Base-by-base conservation (phyloP, 2,797 vertebrate species). In the Anguilla marmorata region DNA sequence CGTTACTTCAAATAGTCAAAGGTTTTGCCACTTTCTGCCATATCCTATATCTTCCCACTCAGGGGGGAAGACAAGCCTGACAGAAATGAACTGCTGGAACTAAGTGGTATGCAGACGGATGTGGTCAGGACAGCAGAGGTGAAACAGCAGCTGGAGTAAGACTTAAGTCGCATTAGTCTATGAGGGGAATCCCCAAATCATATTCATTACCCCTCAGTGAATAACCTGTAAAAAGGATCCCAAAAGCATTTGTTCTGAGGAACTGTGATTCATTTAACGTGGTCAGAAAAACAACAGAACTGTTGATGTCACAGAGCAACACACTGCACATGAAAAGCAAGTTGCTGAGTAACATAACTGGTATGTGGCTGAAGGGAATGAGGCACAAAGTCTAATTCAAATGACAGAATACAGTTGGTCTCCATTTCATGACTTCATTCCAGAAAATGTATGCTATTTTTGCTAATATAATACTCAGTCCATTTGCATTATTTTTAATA, bases 21-120 rank as follows among this genome's bases (percentile, higher is more conserved):
- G 33, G 63, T 27, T 27, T 48, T 24, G 56, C 52, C 85, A 69
- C 66, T 86, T 60, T 21, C 48, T 84, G 60, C 56, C 60, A 41
- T 69, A 56, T 84, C 87, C 60, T 74, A 45, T 66, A 37, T 41
- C 63, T 41, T 76, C 52, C 87, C 83, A 85, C 33, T 74, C 24
- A 85, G 7, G 41, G 66, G 45, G 86, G 50, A 27, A 72, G 72
- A 66, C 48, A 58, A n/a, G 83, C 48, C 52, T 56, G 52, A 58
- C 83, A 84, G 50, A 84, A 27, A 58, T 58, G n/a, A 58, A 58
- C 83, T 54, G 83, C 83, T 54, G 52, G 50, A 54, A 84, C 83
- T 82, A 84, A 58, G 83, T 56, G 48, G 83, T 84, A 27, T 84
- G 48, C 3, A 45, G 41, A 48, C 16, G 63, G 63, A 74, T 69